phyloP scores from a whole-genome alignment of 35 echinoderm and acorn worm genomes.

The Apostichopus parvimensis region DNA sequence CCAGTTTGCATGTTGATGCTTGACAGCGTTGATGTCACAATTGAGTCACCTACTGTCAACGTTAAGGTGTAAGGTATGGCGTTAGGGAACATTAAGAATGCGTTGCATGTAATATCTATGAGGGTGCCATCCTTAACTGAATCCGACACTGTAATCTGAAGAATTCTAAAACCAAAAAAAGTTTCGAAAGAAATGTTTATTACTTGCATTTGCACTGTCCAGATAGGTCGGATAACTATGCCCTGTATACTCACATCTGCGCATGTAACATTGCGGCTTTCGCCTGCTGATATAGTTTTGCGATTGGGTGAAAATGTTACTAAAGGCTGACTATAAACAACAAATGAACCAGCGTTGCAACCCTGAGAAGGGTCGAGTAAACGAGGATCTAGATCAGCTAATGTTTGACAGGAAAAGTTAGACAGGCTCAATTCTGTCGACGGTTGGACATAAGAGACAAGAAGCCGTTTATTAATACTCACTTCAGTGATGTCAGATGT shows the following conservation, averaged over 20 bases:
- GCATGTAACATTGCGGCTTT: neutral
- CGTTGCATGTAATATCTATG: neutral
- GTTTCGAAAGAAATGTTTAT: neutral
- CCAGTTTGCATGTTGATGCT: neutral
- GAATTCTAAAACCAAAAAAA: neutral
- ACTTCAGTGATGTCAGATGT: neutral
- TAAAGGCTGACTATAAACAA: neutral
- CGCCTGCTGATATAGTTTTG: neutral
- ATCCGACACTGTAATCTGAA: neutral
- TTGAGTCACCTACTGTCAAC: neutral
- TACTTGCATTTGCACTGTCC: neutral
- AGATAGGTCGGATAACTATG: neutral
- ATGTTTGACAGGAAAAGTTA: neutral
- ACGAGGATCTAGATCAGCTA: neutral
- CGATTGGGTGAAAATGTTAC: neutral
- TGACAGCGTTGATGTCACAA: neutral
- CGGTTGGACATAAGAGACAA: neutral
- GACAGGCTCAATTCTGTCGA: neutral
- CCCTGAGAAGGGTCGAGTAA: neutral
- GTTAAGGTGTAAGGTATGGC: neutral
- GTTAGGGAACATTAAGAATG: neutral
- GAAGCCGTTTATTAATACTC: neutral
- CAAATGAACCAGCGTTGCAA: neutral
- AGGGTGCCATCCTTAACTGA: neutral
- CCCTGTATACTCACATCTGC: neutral